Evolutionary conservation across 1,140 invertebrate species (phyloP), one percentile per base, ranked within the genome.

Genomic region (Bradysia coprophila): DNA sequence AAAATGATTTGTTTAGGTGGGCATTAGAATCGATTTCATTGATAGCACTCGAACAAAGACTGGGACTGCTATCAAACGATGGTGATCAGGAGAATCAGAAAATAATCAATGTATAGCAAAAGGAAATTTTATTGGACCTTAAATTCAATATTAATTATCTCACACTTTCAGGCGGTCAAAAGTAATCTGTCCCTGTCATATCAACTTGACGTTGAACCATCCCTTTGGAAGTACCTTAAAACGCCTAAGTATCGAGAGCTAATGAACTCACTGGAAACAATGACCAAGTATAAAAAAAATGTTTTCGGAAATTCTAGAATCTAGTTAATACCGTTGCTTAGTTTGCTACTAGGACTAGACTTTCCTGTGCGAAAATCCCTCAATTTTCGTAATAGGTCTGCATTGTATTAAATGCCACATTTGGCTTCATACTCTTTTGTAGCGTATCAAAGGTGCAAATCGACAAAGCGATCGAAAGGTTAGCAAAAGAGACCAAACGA

Each of bases 11-110:
- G 42, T 75, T 76, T 49, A 70, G 74, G 52, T 78, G 78, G 75
- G 62, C 76, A 13, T 57, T 83, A 13, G 80, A 84, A 52, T 76
- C 74, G 1, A 77, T 82, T 3, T 73, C 66, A 2, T 58, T 69
- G 20, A 70, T 86, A 13, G 76, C 77, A 9, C 55, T 84, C 21
- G 76, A 56, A 16, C 47, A 43, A 1, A 45, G 54, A 6, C 48
- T 57, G 48, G 52, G 52, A 0, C 21, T 56, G 2, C 38, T 56
- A 1, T 4, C 13, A 3, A 22, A 22, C 15, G 21, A 11, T 4
- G 3, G 21, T 15, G 4, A 38, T 22, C 16, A 13, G 13, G 10
- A 22, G 4, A 18, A 20, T 38, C 18, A 19, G 19, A 19, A 4
- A 9, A 21, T 38, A 4, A 38, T 38, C 21, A 6, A 38, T 6